Evolutionary conservation across 2,113 vertebrate genomes (phyloP).

Genomic region (Ciconia boyciana): DNA sequence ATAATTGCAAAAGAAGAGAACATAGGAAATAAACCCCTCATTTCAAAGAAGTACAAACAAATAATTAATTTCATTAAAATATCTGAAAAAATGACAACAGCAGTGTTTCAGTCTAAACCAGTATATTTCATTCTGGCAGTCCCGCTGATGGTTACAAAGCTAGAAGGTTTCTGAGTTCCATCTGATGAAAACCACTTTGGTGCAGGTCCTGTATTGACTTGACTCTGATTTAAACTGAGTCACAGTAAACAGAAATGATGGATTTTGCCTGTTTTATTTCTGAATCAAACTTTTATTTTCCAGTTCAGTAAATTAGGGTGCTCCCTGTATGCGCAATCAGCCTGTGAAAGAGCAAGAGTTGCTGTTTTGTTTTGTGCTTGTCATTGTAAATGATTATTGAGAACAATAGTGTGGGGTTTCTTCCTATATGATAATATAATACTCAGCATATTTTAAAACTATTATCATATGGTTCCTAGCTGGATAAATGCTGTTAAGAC

Average conservation of each 20-base stretch:
- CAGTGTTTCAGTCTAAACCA: not conserved
- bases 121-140: not conserved
- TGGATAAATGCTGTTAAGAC: not conserved
- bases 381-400: not conserved
- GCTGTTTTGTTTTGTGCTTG: not conserved
- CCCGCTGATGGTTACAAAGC: not conserved
- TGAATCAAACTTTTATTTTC: not conserved
- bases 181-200: not conserved
- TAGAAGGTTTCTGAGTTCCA: not conserved
- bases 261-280: not conserved
- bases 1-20: not conserved
- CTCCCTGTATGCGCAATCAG: not conserved
- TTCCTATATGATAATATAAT: not conserved
- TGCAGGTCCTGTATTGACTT: not conserved
- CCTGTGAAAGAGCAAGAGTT: not conserved
- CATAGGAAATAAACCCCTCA: not conserved
- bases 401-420: not conserved
- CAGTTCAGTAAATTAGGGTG: not conserved
- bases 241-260: not conserved
- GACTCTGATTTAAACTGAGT: not conserved
- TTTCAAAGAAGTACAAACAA: not conserved
- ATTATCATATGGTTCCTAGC: not conserved
- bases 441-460: not conserved
- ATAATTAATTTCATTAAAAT: not conserved
- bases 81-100: not conserved